These are phyloP conservation scores for Bradypodion ventrale DNA, from an alignment of 2,797 vertebrate species.

Conservation along the genomic window DNA sequence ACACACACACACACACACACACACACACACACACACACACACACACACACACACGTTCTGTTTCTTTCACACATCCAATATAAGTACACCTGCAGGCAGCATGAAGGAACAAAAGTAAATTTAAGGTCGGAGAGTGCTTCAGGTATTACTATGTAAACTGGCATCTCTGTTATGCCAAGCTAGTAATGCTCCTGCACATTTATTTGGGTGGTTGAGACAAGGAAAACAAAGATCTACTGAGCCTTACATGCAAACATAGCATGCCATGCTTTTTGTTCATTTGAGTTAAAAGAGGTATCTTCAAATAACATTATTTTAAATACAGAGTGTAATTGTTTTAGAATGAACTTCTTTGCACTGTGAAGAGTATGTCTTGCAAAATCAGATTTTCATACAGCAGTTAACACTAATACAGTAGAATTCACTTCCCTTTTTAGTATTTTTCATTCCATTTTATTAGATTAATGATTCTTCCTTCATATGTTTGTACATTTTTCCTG, in stretches of 20 bases:
- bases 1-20: no score
- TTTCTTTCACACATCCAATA: not conserved
- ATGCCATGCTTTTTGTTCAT: not conserved
- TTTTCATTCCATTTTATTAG: not conserved
- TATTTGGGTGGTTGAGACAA: not conserved
- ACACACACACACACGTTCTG: no score
- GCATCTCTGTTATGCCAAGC: not conserved
- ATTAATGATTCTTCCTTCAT: conserved; percentile 12
- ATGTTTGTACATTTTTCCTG: conserved; percentile 5
- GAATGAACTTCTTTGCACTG: rapidly evolving
- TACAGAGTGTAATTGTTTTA: not conserved
- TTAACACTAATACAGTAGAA: not conserved
- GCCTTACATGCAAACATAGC: not conserved
- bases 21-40: no score
- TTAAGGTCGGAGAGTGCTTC: not conserved
- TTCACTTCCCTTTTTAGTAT: not conserved
- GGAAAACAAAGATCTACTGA: not conserved
- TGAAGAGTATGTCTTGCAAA: not conserved
- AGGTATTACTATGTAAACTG: not conserved
- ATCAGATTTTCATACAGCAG: not conserved
- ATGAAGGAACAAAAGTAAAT: not conserved
- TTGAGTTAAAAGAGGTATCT: not conserved
- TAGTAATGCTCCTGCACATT: not conserved
- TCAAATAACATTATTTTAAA: conserved; percentile 5
- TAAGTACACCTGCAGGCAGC: not conserved